Percentiles rank a stretch among this genome's conserved stretches.
Conservation (phyloP, 2,113 vertebrate genomes). For the Tachuris rubrigastra region DNA sequence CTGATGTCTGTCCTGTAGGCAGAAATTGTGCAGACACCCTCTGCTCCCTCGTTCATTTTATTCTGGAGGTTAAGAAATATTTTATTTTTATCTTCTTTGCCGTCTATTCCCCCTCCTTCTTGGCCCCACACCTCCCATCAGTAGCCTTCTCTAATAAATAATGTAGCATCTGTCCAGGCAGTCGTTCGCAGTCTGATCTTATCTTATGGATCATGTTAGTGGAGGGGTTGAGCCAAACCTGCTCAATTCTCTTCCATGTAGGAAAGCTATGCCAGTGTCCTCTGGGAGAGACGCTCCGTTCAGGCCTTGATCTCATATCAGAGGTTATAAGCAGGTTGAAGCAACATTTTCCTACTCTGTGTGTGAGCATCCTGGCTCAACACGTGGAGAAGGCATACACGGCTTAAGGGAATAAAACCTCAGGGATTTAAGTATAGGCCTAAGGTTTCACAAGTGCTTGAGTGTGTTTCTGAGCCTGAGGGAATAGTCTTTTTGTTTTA, state of each 20-base stretch:
- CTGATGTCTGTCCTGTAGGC: not conserved
- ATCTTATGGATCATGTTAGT: not conserved
- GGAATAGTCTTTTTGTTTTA: not conserved
- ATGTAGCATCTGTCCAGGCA: not conserved
- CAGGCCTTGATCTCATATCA: not conserved
- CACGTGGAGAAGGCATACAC: rapidly evolving
- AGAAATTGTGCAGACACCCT: not conserved
- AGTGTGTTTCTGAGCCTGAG: not conserved
- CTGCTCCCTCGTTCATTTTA: not conserved
- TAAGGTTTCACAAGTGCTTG: not conserved
- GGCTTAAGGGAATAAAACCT: not conserved
- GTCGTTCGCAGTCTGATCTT: slow-evolving; percentile 12
- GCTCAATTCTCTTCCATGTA: not conserved
- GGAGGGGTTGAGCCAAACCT: not conserved
- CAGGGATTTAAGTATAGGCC: not conserved
- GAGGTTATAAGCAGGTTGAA: not conserved
- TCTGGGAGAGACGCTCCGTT: not conserved
- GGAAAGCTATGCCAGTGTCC: not conserved
- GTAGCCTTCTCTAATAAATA: slow-evolving; percentile 48
- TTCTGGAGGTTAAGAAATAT: not conserved
- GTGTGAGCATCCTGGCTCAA: not conserved
- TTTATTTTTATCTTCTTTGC: not conserved
- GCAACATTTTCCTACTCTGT: not conserved
- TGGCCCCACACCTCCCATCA: not conserved
- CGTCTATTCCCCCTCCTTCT: not conserved